Evolutionary conservation across 1,140 invertebrate genomes (phyloP).

Genomic region (Penaeus chinensis): DNA sequence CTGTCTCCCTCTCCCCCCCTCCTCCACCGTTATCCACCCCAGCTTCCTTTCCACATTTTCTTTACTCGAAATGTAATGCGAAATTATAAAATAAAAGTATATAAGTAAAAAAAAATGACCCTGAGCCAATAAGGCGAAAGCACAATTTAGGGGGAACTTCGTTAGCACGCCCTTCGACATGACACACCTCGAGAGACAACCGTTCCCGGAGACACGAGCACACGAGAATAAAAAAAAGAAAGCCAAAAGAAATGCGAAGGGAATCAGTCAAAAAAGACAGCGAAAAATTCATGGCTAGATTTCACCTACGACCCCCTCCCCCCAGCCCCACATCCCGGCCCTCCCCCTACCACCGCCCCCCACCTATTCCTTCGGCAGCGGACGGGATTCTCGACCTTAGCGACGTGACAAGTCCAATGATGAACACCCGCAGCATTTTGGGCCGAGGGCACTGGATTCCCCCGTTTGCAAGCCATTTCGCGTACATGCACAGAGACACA

Average conservation of each 20-base stretch:
- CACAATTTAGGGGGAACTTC: no score
- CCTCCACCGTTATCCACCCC: not conserved
- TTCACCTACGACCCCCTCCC: conserved; percentile 45
- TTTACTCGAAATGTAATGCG: not conserved
- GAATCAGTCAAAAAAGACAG: conserved; percentile 5
- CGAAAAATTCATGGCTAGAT: conserved; percentile 41
- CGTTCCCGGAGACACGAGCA: no score
- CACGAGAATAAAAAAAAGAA: no score
- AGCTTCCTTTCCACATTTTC: not conserved
- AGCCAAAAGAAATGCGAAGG: not conserved
- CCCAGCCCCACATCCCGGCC: not conserved
- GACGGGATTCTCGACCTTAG: conserved; percentile 39
- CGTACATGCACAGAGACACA: not conserved
- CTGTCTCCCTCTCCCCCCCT: not conserved
- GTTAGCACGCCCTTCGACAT: no score
- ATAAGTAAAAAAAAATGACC: no score
- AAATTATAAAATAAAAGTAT: not conserved
- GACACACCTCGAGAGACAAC: no score
- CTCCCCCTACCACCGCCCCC: not conserved
- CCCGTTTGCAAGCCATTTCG: not conserved
- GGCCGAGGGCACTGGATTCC: not conserved
- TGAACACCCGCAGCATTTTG: not conserved
- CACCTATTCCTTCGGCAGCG: conserved; percentile 1
- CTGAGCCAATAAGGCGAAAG: no score
- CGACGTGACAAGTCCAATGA: conserved; percentile 41